Percentiles rank a stretch among this genome's conserved stretches.
phyloP scores from a whole-genome alignment of 2,888 invertebrate species.

The Yponomeuta sedellus region DNA sequence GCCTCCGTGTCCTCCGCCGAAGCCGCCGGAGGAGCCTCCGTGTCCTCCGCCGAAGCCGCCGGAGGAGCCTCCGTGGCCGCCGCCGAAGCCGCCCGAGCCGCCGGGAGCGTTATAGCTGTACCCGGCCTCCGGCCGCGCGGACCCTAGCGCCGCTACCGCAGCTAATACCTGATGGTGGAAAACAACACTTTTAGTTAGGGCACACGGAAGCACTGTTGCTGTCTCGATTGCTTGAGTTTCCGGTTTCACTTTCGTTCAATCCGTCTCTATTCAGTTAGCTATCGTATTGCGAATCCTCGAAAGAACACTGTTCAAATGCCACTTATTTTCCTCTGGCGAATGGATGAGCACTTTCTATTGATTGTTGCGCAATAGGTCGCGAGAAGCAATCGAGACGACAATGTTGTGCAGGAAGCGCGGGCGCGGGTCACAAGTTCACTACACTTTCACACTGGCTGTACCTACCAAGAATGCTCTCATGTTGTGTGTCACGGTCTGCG shows the following conservation, averaged over 20 bases:
- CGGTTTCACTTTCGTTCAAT: background rate
- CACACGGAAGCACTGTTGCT: slow-evolving; percentile 30
- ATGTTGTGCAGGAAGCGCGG: slow-evolving; percentile 13
- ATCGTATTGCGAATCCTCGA: slow-evolving; percentile 9
- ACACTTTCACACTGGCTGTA: slow-evolving; percentile 66
- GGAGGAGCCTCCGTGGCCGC: slow-evolving; percentile 41
- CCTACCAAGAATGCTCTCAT: slow-evolving; percentile 77
- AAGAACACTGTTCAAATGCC: slow-evolving; percentile 16
- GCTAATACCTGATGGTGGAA: slow-evolving; percentile 61
- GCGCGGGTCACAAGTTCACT: slow-evolving; percentile 59
- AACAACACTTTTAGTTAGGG: slow-evolving; percentile 24
- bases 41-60: slow-evolving; percentile 35
- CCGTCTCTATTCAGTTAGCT: background rate
- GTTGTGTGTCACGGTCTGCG: slow-evolving; percentile 71
- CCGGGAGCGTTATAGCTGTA: slow-evolving; percentile 76
- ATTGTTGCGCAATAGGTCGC: background rate
- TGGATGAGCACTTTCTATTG: slow-evolving; percentile 9
- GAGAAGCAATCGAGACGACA: slow-evolving; percentile 14
- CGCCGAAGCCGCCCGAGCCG: slow-evolving; percentile 42
- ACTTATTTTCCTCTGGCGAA: background rate
- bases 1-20: slow-evolving; percentile 34
- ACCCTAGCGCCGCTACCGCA: slow-evolving; percentile 74
- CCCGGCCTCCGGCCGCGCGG: slow-evolving; percentile 78
- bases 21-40: slow-evolving; percentile 30
- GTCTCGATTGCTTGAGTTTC: slow-evolving; percentile 28